Evolutionary conservation across 37 sponge, comb jelly and placozoan genomes (phyloP).

Genomic region (Aplysina aerophoba): DNA sequence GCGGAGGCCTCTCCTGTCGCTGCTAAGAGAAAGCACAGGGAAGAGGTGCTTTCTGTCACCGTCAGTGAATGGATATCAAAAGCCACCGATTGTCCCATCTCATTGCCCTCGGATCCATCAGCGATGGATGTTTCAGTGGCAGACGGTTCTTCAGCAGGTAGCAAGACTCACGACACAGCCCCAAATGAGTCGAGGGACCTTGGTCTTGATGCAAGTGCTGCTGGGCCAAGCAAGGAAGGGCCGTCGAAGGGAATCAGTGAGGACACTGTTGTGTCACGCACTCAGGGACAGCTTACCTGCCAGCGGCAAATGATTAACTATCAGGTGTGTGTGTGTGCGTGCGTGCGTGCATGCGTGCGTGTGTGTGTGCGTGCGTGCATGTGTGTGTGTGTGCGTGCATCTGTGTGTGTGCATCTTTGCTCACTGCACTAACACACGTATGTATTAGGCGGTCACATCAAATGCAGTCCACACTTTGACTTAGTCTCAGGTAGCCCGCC

Average conservation of each 20-base stretch:
- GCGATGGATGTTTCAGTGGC: no score
- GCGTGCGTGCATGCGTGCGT: constrained; percentile 40
- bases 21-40: neutral
- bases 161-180: no score
- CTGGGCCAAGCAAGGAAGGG: constrained; percentile 41
- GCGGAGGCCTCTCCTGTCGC: neutral
- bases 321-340: neutral
- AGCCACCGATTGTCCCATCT: neutral
- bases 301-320: neutral
- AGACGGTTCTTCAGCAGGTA: no score
- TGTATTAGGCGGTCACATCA: neutral
- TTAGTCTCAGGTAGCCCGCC: no score
- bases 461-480: neutral
- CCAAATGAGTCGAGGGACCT: no score
- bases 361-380: constrained; percentile 44
- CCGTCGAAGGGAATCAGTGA: neutral
- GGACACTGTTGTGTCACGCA: neutral
- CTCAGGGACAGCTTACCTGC: no score
- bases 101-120: neutral
- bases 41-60: no score
- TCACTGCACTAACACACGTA: neutral
- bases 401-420: neutral
- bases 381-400: constrained; percentile 31
- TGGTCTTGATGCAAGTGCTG: constrained; percentile 29
- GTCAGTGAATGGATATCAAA: neutral